phyloP scores from a whole-genome alignment of 2,797 vertebrate species.

The Takifugu rubripes region DNA sequence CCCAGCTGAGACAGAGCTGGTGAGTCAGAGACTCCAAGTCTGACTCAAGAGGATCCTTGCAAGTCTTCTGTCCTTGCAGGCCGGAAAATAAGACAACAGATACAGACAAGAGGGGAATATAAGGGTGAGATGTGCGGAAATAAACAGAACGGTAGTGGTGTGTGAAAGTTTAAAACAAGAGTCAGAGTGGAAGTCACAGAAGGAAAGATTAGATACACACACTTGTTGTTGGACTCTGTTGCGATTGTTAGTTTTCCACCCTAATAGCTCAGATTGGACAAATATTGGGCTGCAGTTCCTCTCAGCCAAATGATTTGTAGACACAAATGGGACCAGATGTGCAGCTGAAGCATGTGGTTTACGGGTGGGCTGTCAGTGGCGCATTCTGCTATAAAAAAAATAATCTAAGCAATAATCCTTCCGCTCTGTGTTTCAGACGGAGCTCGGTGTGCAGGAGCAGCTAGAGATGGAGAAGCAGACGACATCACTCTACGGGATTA shows the following conservation, averaged over 20 bases:
- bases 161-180: background rate
- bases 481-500: constrained; percentile 86
- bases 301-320: background rate
- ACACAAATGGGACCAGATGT: background rate
- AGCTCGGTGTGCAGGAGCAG: constrained; percentile 32
- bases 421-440: constrained; percentile 67
- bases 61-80: constrained; percentile 22
- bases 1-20: constrained; percentile 23
- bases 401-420: constrained; percentile 23
- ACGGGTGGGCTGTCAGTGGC: background rate
- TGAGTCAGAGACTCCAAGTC: constrained; percentile 33
- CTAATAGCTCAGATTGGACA: background rate
- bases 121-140: background rate
- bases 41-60: constrained; percentile 16
- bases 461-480: constrained; percentile 51
- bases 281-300: background rate
- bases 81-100: constrained; percentile 10
- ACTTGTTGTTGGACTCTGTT: too few species aligned
- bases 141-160: background rate
- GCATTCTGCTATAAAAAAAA: background rate
- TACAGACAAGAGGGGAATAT: background rate
- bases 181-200: background rate
- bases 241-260: background rate
- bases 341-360: background rate
- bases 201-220: too few species aligned